These are phyloP conservation scores for Ditula angustiorana DNA, from an alignment of 2,888 invertebrate genomes.

Conservation along the genomic window DNA sequence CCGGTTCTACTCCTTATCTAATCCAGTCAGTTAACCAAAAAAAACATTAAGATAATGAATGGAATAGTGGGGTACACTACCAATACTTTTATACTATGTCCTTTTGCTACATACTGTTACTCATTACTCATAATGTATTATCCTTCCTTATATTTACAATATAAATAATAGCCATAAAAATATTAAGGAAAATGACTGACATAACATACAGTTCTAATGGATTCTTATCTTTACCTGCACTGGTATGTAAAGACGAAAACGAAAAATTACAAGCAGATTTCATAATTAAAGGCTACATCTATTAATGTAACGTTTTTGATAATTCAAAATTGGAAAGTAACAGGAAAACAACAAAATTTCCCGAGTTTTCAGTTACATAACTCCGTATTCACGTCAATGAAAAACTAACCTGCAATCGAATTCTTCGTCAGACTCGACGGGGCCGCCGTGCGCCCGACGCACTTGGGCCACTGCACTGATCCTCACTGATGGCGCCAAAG, in stretches of 20 bases:
- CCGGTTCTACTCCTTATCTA: too few species aligned
- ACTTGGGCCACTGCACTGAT: constrained; percentile 64
- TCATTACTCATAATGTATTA: too few species aligned
- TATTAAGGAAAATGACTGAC: constrained; percentile 31
- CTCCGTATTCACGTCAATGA: constrained; percentile 59
- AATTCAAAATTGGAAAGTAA: neutral
- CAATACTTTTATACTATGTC: too few species aligned
- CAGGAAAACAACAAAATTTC: constrained; percentile 12
- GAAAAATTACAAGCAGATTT: neutral
- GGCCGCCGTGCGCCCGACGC: constrained; percentile 74
- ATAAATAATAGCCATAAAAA: neutral
- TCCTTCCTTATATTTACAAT: neutral
- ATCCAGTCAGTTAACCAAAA: too few species aligned
- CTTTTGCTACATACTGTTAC: too few species aligned
- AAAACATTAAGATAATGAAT: too few species aligned
- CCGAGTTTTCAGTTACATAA: constrained; percentile 77
- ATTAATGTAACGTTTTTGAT: neutral
- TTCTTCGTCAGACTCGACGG: constrained; percentile 92
- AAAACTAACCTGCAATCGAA: constrained; percentile 89
- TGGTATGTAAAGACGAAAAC: neutral
- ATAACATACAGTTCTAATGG: constrained; percentile 5
- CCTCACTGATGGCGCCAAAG: constrained; percentile 68
- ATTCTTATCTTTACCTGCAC: constrained; percentile 17
- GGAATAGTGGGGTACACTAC: too few species aligned
- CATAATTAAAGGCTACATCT: neutral